phyloP scores from a whole-genome alignment of 30 jellyfish, hydroid and myxozoan species.

The Chrysaora quinquecirrha region DNA sequence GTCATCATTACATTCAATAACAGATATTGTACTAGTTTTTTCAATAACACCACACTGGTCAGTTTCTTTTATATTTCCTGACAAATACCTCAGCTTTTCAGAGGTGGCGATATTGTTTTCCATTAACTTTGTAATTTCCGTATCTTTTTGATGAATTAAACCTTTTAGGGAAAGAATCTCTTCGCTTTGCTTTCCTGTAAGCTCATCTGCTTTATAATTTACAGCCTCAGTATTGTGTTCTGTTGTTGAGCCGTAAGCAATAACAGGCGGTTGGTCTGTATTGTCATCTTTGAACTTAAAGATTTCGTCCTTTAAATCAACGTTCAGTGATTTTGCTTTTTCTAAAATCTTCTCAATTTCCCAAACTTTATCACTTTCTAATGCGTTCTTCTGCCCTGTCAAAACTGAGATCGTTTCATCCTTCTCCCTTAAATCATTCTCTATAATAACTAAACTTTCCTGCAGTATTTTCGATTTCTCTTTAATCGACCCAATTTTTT shows the following conservation, averaged over 20 bases:
- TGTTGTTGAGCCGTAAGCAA: too few species aligned
- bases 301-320: too few species aligned
- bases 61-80: background rate
- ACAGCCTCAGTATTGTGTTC: too few species aligned
- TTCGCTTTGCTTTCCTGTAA: background rate
- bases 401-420: background rate
- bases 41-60: background rate
- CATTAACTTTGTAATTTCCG: background rate
- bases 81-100: background rate
- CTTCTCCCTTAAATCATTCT: constrained; percentile 8
- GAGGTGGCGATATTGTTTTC: background rate
- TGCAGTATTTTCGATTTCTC: constrained; percentile 22
- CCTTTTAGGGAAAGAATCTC: background rate
- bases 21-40: background rate
- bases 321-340: too few species aligned
- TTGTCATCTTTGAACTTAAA: too few species aligned
- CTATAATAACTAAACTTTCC: constrained; percentile 12
- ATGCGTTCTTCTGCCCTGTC: background rate
- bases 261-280: too few species aligned
- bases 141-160: background rate
- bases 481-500: background rate
- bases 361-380: background rate
- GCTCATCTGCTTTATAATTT: too few species aligned
- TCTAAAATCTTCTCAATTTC: too few species aligned
- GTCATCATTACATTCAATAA: background rate